Evolutionary conservation across 2,113 vertebrate genomes (phyloP), one percentile per base, ranked within the genome.

Genomic region (Nothocercus julius): DNA sequence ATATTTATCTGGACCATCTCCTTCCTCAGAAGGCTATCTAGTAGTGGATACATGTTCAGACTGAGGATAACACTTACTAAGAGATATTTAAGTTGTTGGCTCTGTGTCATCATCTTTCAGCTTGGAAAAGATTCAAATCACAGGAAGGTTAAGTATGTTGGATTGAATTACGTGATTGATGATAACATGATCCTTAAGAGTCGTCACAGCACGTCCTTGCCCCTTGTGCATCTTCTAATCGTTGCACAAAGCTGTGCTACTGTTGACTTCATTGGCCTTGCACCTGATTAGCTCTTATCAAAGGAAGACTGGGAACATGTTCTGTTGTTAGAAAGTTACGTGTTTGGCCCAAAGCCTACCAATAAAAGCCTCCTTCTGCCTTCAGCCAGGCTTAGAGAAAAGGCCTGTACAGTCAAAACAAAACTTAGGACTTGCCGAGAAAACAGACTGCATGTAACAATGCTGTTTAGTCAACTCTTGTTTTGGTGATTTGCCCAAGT

Each of bases 111-210:
- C 5, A 2, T 62, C 20, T 88, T 89, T 95, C 87, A 76, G 49
- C 49, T 96, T 95, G 85, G 78, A 87, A 69, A 42, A 64, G 30
- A 58, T 76, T 75, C 17, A 91, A 34, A 86, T 91, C 40, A 82
- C 94, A 96, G 27, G n/a, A 93, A 85, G 92, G 85, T 70, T n/a
- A 81, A 95, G 70, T 64, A 63, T 30, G 15, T 47, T 81, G 67
- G n/a, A 77, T 79, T 4, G 13, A 94, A 83, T 47, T 7, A 32
- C 91, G 45, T 51, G 34, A 83, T 30, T 75, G 21, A 74, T 93
- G 73, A 72, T 54, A 87, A 56, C 30, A 56, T 56, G 54, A 56
- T 17, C 92, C 17, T 3, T 53, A 63, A 91, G 27, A n/a, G 8
- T 11, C 6, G 32, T 10, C 6, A 34, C 2, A 62, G 2, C 54